Evolutionary conservation across 92 coral and sea anemone species (phyloP), one percentile per base, ranked within the genome.

Genomic region (Zoanthus solanderi): DNA sequence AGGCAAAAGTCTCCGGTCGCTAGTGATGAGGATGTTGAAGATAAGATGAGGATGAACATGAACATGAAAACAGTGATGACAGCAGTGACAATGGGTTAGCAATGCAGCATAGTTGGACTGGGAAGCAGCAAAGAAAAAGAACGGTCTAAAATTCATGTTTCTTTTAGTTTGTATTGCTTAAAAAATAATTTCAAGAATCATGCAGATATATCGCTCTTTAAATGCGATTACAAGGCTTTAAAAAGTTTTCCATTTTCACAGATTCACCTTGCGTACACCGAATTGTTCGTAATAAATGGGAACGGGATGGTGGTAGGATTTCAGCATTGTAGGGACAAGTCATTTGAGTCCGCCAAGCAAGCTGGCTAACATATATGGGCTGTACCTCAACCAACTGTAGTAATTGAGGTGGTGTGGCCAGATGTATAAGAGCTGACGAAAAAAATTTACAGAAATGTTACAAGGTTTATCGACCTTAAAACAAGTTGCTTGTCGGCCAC

Each of bases 261-360:
- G 81, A 66, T 76, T 76, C 81, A 76, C 45, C 63, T 76, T 16
- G 23, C 81, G 9, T 53, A 76, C 3, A 66, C 81, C 52, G 66
- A 76, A 66, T 6, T 76, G 32, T 76, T 76, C 32, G 65, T 47
- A 13, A 52, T 76, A 2, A 76, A 52, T 28, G 81, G 52, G 12
- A 76, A 76, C 30, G 81, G 66, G 14, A 76, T 76, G 81, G 81
- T 76, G n/a, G 81, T 76, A 7, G 81, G 81, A 17, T 76, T 76
- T 66, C 65, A 76, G 63, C 81, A 76, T 66, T 76, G 81, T 8
- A 76, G 52, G 81, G 30, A 29, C 31, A 76, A 52, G 15, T 76
- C 81, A 31, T 76, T 76, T 32, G 65, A 76, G 65, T 65, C 23
- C 10, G 23, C n/a, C 44, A 76, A 76, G 28, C 81, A 65, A 52